Base-by-base conservation (phyloP, 2,797 vertebrate genomes). In the Dicrostonyx torquatus region DNA sequence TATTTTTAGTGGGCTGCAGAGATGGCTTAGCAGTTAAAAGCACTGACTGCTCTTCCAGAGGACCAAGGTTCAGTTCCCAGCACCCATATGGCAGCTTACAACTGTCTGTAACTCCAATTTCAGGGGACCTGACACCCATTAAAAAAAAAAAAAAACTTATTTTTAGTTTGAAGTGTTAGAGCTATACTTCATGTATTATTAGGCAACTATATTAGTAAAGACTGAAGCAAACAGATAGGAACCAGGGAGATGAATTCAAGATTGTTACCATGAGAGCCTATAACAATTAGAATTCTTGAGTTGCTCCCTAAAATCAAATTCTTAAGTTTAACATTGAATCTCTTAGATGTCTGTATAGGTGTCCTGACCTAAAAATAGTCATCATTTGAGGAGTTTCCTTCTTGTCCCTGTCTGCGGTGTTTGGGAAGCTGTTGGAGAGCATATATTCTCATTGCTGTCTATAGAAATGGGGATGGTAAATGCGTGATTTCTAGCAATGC, bases 241-340 rank as follows among this genome's bases (percentile, higher is more conserved):
- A 9, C 1, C 5, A 22, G 3, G 20, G 15, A 50, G 43, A 18
- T 43, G 37, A 18, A 45, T 78, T 79, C 50, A 34, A 93, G 62
- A 79, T 43, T 82, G 37, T 92, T 87, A 50, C 9, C 53, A 31
- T 6, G 3, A 92, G 43, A 34, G 6, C 66, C 78, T 90, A 53
- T 50, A 87, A 73, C 76, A 90, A 48, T 26, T 72, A n/a, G 64
- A 82, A 88, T 68, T 82, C 31, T 31, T 31, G 13, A 77, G 62
- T 55, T 73, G 20, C 29, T 73, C 45, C 85, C 55, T 91, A 75
- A 93, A 95, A 43, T 94, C 72, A 83, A 9, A 79, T 75, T 64
- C 77, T 62, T 11, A 90, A 40, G 77, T 72, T 4, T 72, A 72
- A 84, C 70, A 10, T 40, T 66, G 37, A 5, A 1, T 87, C 29